Base-by-base conservation (phyloP, 2,797 vertebrate genomes). In the Sciaenops ocellatus region DNA sequence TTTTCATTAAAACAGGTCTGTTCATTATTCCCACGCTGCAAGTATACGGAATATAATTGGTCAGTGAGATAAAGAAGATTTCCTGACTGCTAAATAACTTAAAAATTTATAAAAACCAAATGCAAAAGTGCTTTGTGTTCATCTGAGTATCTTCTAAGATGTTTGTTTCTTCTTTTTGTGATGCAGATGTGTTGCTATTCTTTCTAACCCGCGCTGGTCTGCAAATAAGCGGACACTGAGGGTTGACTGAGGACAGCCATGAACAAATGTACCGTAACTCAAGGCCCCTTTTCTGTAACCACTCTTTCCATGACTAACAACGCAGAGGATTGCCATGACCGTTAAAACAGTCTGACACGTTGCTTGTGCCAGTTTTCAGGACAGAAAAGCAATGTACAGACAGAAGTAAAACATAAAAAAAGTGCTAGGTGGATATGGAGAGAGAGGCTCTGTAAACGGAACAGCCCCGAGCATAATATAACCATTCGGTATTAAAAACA, bases 281-380 rank as follows among this genome's bases (percentile, higher is more conserved):
- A 11, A 24, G 9, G 47, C 30, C 67, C 8, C 59, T 55, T 78
- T 76, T 72, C 62, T 66, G 51, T 64, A 11, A 55, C 47, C 44
- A 66, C 41, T 75, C 55, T 84, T 87, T 87, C 78, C 85, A 80
- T 80, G 78, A 86, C 80, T 80, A 83, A 82, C 55, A 47, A 12
- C 34, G 0, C n/a, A 17, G 59, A 81, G 55, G 64, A 73, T 70
- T 87, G 79, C 70, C 70, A 85, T 66, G 59, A 57, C 69, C n/a
- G 55, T 71, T 60, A 76, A 51, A 73, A 50, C 34, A 62, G 77
- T 42, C 30, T 16, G 67, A 69, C 78, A 72, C 50, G 34, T 59
- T 56, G 42, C 5, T 61, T 26, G 42, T 54, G 41, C 42, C 68
- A 78, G 47, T 73, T 79, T 70, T 42, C 54, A 68, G 79, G 22